phyloP scores from a whole-genome alignment of 1,140 invertebrate genomes.

The Formica selysi region DNA sequence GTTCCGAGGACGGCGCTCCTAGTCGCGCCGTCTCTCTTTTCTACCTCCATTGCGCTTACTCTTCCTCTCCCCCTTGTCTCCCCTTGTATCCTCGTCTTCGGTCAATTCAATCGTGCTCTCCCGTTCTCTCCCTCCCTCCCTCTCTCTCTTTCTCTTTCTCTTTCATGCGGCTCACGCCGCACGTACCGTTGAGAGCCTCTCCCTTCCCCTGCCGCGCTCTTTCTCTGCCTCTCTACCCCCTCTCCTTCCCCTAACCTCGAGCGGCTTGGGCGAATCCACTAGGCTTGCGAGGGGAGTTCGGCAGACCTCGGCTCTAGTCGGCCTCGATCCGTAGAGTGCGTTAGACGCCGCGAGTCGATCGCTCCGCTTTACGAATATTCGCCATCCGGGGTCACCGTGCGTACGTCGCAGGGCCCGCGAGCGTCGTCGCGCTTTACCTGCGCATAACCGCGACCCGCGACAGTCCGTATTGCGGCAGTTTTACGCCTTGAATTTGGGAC shows the following conservation, averaged over 20 bases:
- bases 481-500: slow-evolving; percentile 71
- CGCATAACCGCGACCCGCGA: slow-evolving; percentile 42
- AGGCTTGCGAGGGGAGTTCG: slow-evolving; percentile 83
- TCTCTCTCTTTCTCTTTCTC: not conserved
- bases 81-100: slow-evolving; percentile 54
- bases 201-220: slow-evolving; percentile 69
- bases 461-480: slow-evolving; percentile 60
- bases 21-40: slow-evolving; percentile 74
- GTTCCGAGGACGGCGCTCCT: slow-evolving; percentile 78
- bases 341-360: slow-evolving; percentile 78
- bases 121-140: slow-evolving; percentile 57
- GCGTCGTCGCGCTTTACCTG: slow-evolving; percentile 27
- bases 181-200: slow-evolving; percentile 77
- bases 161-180: slow-evolving; percentile 47
- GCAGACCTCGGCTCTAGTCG: slow-evolving; percentile 84
- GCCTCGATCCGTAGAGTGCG: slow-evolving; percentile 85
- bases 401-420: slow-evolving; percentile 10
- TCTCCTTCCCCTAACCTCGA: slow-evolving; percentile 69
- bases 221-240: slow-evolving; percentile 69
- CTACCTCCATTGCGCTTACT: slow-evolving; percentile 74
- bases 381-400: slow-evolving; percentile 25
- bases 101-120: slow-evolving; percentile 65
- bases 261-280: slow-evolving; percentile 85
- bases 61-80: slow-evolving; percentile 49
- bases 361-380: slow-evolving; percentile 68